These are phyloP conservation scores for Lerema accius DNA, from an alignment of 1,140 invertebrate species.

Conservation along the genomic window DNA sequence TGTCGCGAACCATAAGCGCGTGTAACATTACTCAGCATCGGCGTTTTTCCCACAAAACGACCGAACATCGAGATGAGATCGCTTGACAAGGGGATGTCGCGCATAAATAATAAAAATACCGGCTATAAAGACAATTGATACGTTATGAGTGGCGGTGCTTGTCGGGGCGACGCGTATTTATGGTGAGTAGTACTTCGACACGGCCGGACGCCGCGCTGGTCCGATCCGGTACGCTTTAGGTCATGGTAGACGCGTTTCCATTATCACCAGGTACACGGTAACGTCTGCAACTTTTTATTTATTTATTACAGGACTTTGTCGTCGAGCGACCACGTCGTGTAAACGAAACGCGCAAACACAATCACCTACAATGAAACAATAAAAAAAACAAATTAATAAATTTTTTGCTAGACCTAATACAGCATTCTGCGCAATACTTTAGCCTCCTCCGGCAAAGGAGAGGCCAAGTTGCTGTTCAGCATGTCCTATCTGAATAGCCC, in stretches of 20 bases:
- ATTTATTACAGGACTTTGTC: no score
- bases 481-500: no score
- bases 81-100: slow-evolving; percentile 39
- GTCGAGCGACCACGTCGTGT: no score
- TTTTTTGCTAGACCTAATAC: no score
- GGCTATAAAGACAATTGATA: slow-evolving; percentile 61
- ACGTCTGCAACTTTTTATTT: slow-evolving; percentile 24
- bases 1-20: slow-evolving; percentile 3
- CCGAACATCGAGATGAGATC: slow-evolving; percentile 36
- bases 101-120: slow-evolving; percentile 58
- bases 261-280: neutral
- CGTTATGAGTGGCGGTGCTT: slow-evolving; percentile 57
- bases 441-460: no score
- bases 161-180: slow-evolving; percentile 50
- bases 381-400: no score
- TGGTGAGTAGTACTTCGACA: slow-evolving; percentile 64
- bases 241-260: slow-evolving; percentile 24
- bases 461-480: no score
- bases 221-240: slow-evolving; percentile 30
- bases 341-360: no score
- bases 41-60: slow-evolving; percentile 33
- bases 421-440: no score
- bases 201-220: slow-evolving; percentile 34
- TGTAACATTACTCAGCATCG: slow-evolving; percentile 25
- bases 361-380: no score